Evolutionary conservation across 2,797 vertebrate genomes (phyloP).

Genomic region (Coreius guichenoti): DNA sequence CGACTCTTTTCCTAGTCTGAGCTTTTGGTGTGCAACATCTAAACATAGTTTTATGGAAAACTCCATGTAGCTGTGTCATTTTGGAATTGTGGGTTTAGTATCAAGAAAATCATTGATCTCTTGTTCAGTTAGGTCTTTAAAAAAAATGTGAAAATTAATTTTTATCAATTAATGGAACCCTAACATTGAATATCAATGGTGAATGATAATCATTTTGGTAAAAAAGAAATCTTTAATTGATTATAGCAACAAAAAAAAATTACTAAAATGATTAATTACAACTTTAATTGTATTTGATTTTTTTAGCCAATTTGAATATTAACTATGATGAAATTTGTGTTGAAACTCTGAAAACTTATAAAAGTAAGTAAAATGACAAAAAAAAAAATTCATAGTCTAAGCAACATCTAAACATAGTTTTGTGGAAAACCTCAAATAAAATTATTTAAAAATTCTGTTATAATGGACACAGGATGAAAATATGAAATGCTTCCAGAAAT

Average conservation of each 20-base stretch:
- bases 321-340: not conserved
- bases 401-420: not conserved
- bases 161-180: not conserved
- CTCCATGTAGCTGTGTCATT: not conserved
- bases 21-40: not conserved
- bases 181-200: not conserved
- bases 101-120: not conserved
- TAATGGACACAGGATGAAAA: not conserved
- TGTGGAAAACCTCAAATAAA: not conserved
- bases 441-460: not conserved
- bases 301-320: not conserved
- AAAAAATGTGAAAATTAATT: not conserved
- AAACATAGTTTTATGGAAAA: not conserved
- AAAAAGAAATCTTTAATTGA: not conserved
- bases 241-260: not conserved
- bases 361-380: not conserved
- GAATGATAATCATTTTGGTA: not conserved
- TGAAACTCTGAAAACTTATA: not conserved
- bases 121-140: not conserved
- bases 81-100: not conserved
- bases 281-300: not conserved
- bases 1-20: not conserved
- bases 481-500: not conserved
- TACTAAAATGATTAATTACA: not conserved
- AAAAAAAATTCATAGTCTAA: not conserved